A percentile compares a stretch with the other conserved stretches of the same genome.
Evolutionary conservation across 2,888 invertebrate species (phyloP).

Genomic region (Troides oblongomaculatus): DNA sequence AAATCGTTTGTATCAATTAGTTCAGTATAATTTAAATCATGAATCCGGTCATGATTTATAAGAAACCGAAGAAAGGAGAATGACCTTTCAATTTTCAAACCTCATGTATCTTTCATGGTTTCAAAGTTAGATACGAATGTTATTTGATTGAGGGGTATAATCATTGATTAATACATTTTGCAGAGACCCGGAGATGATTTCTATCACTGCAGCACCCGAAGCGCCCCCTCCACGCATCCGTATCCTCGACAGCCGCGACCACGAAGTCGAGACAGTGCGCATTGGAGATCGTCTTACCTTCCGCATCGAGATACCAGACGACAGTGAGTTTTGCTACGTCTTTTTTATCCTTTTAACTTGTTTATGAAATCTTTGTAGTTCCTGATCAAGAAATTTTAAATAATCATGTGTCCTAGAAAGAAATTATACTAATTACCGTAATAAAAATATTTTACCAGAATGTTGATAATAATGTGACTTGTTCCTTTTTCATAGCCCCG

Average conservation of each 20-base stretch:
- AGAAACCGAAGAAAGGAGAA: no score
- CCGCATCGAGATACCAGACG: constrained; percentile 97
- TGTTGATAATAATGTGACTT: constrained; percentile 3
- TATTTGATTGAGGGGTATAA: background rate
- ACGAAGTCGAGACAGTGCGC: constrained; percentile 96
- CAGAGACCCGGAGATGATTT: constrained; percentile 97
- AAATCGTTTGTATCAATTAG: no score
- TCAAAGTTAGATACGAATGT: background rate
- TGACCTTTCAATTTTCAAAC: no score
- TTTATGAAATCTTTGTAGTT: no score
- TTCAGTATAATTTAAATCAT: no score
- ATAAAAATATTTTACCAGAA: background rate
- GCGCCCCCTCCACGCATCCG: constrained; percentile 96
- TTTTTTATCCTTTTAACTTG: background rate
- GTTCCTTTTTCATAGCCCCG: constrained; percentile 84
- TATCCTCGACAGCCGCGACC: constrained; percentile 90
- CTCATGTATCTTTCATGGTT: no score
- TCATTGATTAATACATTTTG: constrained; percentile 9
- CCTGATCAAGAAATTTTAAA: no score
- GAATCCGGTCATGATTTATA: no score
- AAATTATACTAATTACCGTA: no score
- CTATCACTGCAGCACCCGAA: constrained; percentile 96
- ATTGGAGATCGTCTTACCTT: constrained; percentile 97
- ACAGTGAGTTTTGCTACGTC: constrained; percentile 84
- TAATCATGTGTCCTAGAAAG: no score